phyloP scores from a whole-genome alignment of 2,888 invertebrate genomes.

The Temnothorax rugatulus region DNA sequence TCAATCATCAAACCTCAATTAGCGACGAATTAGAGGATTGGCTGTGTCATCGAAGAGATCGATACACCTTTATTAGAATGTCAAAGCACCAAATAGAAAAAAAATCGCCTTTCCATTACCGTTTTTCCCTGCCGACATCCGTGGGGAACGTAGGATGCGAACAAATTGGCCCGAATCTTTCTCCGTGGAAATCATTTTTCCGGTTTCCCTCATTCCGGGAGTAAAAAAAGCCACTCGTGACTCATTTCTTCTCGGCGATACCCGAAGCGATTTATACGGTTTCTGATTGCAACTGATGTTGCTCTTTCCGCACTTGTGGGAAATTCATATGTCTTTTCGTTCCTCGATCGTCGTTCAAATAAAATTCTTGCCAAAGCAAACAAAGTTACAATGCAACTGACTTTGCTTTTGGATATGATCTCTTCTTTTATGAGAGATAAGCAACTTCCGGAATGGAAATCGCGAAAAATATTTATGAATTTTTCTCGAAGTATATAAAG shows the following conservation, averaged over 20 bases:
- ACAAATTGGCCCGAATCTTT: conserved; percentile 57
- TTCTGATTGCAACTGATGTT: not conserved
- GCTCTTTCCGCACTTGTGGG: not conserved
- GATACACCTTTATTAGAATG: conserved; percentile 46
- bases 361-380: not conserved
- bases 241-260: conserved; percentile 28
- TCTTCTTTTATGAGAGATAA: not conserved
- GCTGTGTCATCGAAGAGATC: conserved; percentile 22
- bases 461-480: not conserved
- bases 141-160: conserved; percentile 44
- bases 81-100: conserved; percentile 26
- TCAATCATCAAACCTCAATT: conserved; percentile 31
- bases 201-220: not conserved
- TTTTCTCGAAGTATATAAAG: not conserved
- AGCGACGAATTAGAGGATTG: not conserved
- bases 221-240: conserved; percentile 26
- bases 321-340: conserved; percentile 17
- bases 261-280: conserved; percentile 58
- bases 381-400: conserved; percentile 1
- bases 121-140: conserved; percentile 13
- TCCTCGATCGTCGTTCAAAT: not conserved
- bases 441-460: not conserved
- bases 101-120: conserved; percentile 7
- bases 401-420: not conserved
- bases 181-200: conserved; percentile 57